Evolutionary conservation across 2,888 invertebrate genomes (phyloP).

Genomic region (Calliscelio sp.): DNA sequence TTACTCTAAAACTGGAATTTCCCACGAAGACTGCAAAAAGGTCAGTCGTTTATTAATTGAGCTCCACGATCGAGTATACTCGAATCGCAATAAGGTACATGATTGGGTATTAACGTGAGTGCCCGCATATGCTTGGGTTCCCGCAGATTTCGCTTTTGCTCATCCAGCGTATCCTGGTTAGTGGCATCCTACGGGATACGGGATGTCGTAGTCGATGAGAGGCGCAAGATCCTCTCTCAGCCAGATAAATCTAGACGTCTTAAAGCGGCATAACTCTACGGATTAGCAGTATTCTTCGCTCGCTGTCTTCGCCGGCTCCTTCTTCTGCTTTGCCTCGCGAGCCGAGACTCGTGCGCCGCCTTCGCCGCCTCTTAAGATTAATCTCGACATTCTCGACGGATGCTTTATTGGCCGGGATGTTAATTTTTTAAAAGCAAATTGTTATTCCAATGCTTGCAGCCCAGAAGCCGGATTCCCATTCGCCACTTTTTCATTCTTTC

Average conservation of each 20-base stretch:
- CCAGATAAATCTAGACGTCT: slow-evolving; percentile 85
- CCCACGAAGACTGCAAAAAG: slow-evolving; percentile 53
- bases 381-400: slow-evolving; percentile 64
- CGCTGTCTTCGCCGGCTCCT: slow-evolving; percentile 70
- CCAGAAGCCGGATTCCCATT: slow-evolving; percentile 55
- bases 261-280: slow-evolving; percentile 84
- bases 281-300: slow-evolving; percentile 82
- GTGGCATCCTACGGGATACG: slow-evolving; percentile 73
- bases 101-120: slow-evolving; percentile 81
- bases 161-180: slow-evolving; percentile 58
- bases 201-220: slow-evolving; percentile 67
- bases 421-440: slow-evolving; percentile 71
- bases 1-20: slow-evolving; percentile 19
- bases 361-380: slow-evolving; percentile 61
- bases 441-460: slow-evolving; percentile 55
- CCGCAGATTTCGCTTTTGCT: slow-evolving; percentile 63
- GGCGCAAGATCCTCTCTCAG: slow-evolving; percentile 78
- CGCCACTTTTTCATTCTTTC: slow-evolving; percentile 27
- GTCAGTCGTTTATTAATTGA: slow-evolving; percentile 77
- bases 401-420: slow-evolving; percentile 68
- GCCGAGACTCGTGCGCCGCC: slow-evolving; percentile 56
- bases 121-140: slow-evolving; percentile 71
- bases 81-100: slow-evolving; percentile 78
- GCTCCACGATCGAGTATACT: slow-evolving; percentile 77
- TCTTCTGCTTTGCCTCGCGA: slow-evolving; percentile 41